Conservation (phyloP, 1,140 invertebrate species). For the Drosophila ambigua region DNA sequence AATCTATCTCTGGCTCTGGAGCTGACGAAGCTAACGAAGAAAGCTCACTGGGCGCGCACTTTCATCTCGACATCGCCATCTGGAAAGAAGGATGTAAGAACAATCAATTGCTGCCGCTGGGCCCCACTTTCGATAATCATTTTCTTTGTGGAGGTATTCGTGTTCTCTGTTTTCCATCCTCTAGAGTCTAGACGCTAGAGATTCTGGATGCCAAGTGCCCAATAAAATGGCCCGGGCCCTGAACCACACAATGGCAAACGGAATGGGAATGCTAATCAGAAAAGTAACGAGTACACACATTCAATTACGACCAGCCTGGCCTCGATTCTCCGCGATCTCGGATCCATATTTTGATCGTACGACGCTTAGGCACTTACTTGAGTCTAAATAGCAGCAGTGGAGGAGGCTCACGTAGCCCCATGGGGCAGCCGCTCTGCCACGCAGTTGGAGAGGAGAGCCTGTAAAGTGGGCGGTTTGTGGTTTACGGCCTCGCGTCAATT, state of each 20-base stretch:
- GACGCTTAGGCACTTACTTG: slow-evolving; percentile 36
- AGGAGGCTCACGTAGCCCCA: slow-evolving; percentile 18
- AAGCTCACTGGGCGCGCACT: slow-evolving; percentile 31
- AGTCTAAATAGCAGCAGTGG: slow-evolving; percentile 42
- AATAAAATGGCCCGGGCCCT: background rate
- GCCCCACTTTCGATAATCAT: background rate
- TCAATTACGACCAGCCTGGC: slow-evolving; percentile 17
- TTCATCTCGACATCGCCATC: slow-evolving; percentile 48
- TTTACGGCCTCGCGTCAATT: slow-evolving; percentile 63
- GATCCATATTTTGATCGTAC: slow-evolving; percentile 24
- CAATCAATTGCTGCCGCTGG: no score
- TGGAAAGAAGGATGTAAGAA: slow-evolving; percentile 22
- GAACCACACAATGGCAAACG: slow-evolving; percentile 18
- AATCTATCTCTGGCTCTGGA: background rate
- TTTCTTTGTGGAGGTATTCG: no score
- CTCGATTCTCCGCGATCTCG: slow-evolving; percentile 2
- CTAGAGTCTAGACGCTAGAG: no score
- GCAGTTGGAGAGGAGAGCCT: slow-evolving; percentile 15
- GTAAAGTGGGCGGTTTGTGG: slow-evolving; percentile 52
- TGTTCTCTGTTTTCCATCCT: background rate
- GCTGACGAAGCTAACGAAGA: slow-evolving; percentile 5
- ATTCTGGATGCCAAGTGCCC: background rate
- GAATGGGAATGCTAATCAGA: slow-evolving; percentile 48
- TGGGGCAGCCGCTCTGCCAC: slow-evolving; percentile 6
- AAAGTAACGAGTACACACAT: slow-evolving; percentile 41